Evolutionary conservation across 2,113 vertebrate genomes (phyloP), one percentile per base, ranked within the genome.

Genomic region (Bos indicus): DNA sequence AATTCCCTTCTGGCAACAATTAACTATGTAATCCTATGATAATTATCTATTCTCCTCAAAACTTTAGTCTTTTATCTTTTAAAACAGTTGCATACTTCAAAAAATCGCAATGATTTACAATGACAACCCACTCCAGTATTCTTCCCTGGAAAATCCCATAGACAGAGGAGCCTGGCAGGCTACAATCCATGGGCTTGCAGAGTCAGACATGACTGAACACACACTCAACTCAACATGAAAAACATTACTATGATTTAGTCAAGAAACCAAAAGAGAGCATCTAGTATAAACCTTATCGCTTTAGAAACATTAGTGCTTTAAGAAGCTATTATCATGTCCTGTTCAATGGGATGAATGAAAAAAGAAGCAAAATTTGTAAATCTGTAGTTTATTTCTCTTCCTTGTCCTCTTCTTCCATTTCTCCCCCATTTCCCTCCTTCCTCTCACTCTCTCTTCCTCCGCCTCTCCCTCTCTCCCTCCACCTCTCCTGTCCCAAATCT

Each of bases 391-490:
- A 40, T 64, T 14, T 51, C 23, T n/a, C 43, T 46, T 4, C 30
- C 48, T 23, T 26, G 11, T 83, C 19, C 17, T 5, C 17, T 46
- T 36, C 28, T 30, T 30, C 33, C 25, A 30, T 26, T 46, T 28
- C n/a, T 54, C 25, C 4, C 21, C 8, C 25, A 51, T 9, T 5
- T 57, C 17, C 6, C n/a, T 14, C 16, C 48, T 30, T 12, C 12
- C 17, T 82, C 5, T 56, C 5, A 26, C 3, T 19, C 26, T 13
- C 8, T 8, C n/a, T 74, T 21, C 30, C 2, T 86, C 10, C 36
- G 7, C 19, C 10, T 57, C 12, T 54, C 5, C 0, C 10, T 8
- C 1, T 12, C 28, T 13, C 36, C 23, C 17, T 46, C 12, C 13
- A 23, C 21, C 51, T 15, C 6, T 48, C 13, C 17, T 84, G 8